Conservation (phyloP, 1,140 invertebrate species). For the Aphaenogaster floridana region DNA sequence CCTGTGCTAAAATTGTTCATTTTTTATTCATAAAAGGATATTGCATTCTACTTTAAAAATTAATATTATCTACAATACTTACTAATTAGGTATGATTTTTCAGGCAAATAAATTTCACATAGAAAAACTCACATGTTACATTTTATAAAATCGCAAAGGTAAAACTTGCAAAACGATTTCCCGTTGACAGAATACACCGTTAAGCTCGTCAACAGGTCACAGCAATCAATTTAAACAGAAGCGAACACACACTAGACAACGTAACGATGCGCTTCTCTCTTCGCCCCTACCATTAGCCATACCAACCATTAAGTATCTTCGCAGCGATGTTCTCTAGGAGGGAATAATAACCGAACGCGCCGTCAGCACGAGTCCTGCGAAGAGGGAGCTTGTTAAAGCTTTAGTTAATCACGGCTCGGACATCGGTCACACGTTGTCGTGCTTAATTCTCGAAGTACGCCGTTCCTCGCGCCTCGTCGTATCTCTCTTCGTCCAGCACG, state of each 20-base stretch:
- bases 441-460: conserved; percentile 81
- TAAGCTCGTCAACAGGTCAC: conserved; percentile 10
- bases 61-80: neutral
- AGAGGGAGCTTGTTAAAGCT: conserved; percentile 82
- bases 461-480: conserved; percentile 60
- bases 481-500: conserved; percentile 51
- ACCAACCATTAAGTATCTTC: conserved; percentile 27
- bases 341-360: conserved; percentile 48
- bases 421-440: conserved; percentile 83
- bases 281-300: conserved; percentile 23
- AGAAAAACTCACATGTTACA: neutral
- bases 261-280: conserved; percentile 29
- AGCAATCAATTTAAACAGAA: conserved; percentile 46
- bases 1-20: neutral
- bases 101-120: neutral
- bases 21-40: neutral
- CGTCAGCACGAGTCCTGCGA: conserved; percentile 25
- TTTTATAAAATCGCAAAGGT: neutral
- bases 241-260: conserved; percentile 29
- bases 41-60: neutral
- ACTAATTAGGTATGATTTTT: neutral
- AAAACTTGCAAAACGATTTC: neutral
- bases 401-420: conserved; percentile 83
- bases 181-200: neutral
- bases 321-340: conserved; percentile 19